Base-by-base conservation (phyloP, 1,140 invertebrate species). In the Phocides pigmalion region DNA sequence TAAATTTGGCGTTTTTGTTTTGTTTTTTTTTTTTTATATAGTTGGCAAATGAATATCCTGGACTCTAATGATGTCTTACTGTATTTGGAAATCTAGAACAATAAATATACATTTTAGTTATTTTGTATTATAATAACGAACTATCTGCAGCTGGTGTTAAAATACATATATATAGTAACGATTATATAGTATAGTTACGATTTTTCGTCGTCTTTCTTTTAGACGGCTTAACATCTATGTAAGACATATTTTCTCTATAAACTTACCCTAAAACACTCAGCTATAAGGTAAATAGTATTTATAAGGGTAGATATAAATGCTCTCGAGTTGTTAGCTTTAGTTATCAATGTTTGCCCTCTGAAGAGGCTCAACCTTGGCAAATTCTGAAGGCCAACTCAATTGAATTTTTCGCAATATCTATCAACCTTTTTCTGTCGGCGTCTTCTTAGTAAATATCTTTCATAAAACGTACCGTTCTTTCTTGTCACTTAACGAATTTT, bases 341-440 rank as follows among this genome's bases (percentile, higher is more conserved):
- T 70, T 82, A 78, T 77, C 72, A 67, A 53, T 82, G 66, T 83
- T 85, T 85, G 64, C 70, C 44, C 54, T 65, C 59, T 68, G 32
- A 66, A 81, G 81, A 79, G 72, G 66, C 62, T 51, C 56, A 65
- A 67, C 79, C 79, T 83, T 85, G 71, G 47, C 58, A 63, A 62
- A 39, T 51, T 47, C 49, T 54, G 41, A 35, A 66, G 42, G 14
- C 5, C 8, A 49, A 61, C 39, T 39, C 11, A 37, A 53, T 20
- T 14, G 17, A 39, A 39, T 53, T 49, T 49, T 49, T 53, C 50
- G 47, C 47, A 1, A 39, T 19, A 16, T 54, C 20, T 6, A 37
- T 53, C 35, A 17, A 39, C 5, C 8, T 54, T 54, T 39, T 37
- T 28, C 46, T 22, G 11, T 4, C 25, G 12, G 12, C 9, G 12